Evolutionary conservation across 2,797 vertebrate genomes (phyloP).

Genomic region (Lophotriccus pileatus): DNA sequence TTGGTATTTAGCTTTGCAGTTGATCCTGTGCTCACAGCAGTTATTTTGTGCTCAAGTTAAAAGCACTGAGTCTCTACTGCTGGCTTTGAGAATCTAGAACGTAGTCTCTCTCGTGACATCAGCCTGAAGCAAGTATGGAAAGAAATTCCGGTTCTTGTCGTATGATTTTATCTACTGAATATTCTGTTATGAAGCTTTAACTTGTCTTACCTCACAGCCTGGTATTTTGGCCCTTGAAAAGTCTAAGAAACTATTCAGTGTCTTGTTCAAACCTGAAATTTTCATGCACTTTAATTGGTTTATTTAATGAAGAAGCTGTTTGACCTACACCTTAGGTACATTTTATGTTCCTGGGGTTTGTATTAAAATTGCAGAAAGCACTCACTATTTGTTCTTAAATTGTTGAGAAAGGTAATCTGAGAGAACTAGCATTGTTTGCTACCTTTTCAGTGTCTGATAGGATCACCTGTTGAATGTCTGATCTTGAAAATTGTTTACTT

Average conservation of each 20-base stretch:
- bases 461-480: neutral
- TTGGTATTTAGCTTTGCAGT: neutral
- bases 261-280: neutral
- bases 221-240: neutral
- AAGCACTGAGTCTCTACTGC: neutral
- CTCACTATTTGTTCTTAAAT: neutral
- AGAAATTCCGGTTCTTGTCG: neutral
- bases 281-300: neutral
- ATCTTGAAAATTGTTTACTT: neutral
- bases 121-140: neutral
- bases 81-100: neutral
- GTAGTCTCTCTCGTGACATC: neutral
- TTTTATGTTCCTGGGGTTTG: neutral
- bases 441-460: neutral
- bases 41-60: neutral
- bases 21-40: rapidly evolving
- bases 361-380: neutral
- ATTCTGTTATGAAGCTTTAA: neutral
- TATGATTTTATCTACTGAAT: neutral
- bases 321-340: neutral
- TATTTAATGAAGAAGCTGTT: neutral
- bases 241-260: neutral
- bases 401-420: neutral
- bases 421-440: neutral
- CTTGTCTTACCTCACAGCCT: neutral